Base-by-base conservation (phyloP, 2,888 invertebrate genomes). In the Heteropelma amictum region DNA sequence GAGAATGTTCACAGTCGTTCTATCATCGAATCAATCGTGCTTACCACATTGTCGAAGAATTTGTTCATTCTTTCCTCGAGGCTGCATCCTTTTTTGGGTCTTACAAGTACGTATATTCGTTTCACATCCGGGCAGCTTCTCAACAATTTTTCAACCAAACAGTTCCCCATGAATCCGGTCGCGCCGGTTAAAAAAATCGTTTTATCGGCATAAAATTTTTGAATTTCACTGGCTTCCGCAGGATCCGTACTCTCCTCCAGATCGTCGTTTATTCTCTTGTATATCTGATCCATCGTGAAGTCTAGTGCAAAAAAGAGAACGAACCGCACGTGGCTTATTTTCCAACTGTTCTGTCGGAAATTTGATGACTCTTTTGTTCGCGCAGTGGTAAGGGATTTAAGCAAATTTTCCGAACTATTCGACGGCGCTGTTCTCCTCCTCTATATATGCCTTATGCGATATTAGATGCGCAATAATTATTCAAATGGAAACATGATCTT, bases 81-180 rank as follows among this genome's bases (percentile, higher is more conserved):
- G 19, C 51, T 14, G 0, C 21, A 12, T 28, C 35, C 51, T 26
- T 6, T 68, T n/a, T 73, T 75, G 8, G 65, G 35, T 67, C 74
- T 65, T 19, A 77, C 35, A 28, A 77, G 21, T n/a, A 77, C 33
- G 63, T 74, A 77, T 3, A 77, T 19, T 38, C 40, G 19, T 28
- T 58, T 67, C 5, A 77, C n/a, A 14, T 53, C 42, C 2, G 54
- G 70, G 60, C 75, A 75, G 17, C 67, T 26, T 30, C 77, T 21
- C 10, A 85, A 47, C 0, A 83, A 23, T 71, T 85, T 86, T 63
- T 86, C 85, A 4, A 84, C 53, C 6, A 84, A 53, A 19, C 61
- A 42, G 64, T 76, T 84, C 0, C 84, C 85, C 42, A 84, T 63
- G 61, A 78, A 82, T 23, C 82, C 83, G 2, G 84, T 84, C 2